These are phyloP conservation scores for Thalpophila matura DNA, from an alignment of 2,888 invertebrate species.

Conservation along the genomic window DNA sequence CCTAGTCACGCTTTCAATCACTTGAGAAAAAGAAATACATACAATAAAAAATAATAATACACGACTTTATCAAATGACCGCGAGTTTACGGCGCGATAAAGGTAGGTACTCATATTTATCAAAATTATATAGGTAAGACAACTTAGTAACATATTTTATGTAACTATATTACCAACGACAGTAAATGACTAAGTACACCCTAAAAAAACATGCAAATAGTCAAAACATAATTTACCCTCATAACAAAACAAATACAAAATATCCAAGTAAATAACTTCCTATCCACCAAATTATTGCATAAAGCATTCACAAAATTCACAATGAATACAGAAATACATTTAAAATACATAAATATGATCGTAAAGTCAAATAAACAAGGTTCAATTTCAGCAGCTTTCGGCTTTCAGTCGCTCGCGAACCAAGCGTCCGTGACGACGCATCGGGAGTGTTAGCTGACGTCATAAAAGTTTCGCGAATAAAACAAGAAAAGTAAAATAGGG, in stretches of 20 bases:
- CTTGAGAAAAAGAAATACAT: too few species aligned
- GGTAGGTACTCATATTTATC: too few species aligned
- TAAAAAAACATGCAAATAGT: background rate
- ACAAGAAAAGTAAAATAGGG: background rate
- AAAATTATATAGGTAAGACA: too few species aligned
- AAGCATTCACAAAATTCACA: constrained; percentile 38
- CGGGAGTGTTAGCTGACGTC: constrained; percentile 6
- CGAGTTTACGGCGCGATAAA: too few species aligned
- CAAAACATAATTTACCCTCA: background rate
- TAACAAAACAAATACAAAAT: constrained; percentile 6
- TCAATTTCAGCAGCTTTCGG: constrained; percentile 54
- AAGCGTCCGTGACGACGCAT: constrained; percentile 48
- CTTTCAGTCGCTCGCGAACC: constrained; percentile 45
- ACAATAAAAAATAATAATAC: too few species aligned
- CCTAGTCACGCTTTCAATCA: too few species aligned
- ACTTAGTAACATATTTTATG: too few species aligned
- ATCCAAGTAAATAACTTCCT: constrained; percentile 12
- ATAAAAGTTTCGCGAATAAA: constrained; percentile 44
- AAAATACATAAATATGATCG: constrained; percentile 58
- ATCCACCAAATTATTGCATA: constrained; percentile 32
- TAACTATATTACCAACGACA: too few species aligned
- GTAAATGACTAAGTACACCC: background rate
- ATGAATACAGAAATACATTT: constrained; percentile 53
- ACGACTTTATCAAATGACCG: too few species aligned
- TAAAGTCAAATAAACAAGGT: constrained; percentile 57